phyloP scores from a whole-genome alignment of 2,113 vertebrate species.

The Etheostoma cragini region DNA sequence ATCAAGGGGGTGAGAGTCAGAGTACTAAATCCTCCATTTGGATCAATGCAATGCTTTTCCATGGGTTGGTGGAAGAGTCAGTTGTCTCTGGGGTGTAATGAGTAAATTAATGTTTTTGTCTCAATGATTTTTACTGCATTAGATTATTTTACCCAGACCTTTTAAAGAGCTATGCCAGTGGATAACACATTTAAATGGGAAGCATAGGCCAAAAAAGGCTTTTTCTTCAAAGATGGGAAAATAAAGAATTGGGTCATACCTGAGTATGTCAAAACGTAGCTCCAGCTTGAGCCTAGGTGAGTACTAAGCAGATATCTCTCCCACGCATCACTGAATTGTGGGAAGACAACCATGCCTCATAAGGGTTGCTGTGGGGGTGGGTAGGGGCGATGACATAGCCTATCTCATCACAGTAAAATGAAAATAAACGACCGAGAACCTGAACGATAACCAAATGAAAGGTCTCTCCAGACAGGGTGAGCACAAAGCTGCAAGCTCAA shows the following conservation, averaged over 20 bases:
- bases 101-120: slow-evolving; percentile 29
- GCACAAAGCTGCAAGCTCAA: slow-evolving; percentile 47
- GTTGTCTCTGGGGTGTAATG: slow-evolving; percentile 17
- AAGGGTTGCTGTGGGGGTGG: slow-evolving; percentile 57
- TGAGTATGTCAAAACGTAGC: slow-evolving; percentile 30
- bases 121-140: slow-evolving; percentile 1
- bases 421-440: slow-evolving; percentile 77
- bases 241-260: slow-evolving; percentile 10
- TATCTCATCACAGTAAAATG: slow-evolving; percentile 78
- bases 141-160: background rate
- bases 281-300: slow-evolving; percentile 52
- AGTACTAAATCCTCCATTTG: slow-evolving; percentile 48
- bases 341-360: slow-evolving; percentile 71
- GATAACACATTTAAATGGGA: slow-evolving; percentile 11
- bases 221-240: background rate
- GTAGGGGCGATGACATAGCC: slow-evolving; percentile 70
- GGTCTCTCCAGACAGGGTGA: slow-evolving; percentile 54
- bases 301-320: slow-evolving; percentile 63
- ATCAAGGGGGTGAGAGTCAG: slow-evolving; percentile 49
- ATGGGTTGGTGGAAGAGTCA: slow-evolving; percentile 20
- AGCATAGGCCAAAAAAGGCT: background rate
- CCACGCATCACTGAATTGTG: slow-evolving; percentile 70
- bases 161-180: background rate
- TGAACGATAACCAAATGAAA: slow-evolving; percentile 61
- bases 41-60: slow-evolving; percentile 46